Conservation (phyloP, 2,113 vertebrate genomes). For the Syngnathus typhle region DNA sequence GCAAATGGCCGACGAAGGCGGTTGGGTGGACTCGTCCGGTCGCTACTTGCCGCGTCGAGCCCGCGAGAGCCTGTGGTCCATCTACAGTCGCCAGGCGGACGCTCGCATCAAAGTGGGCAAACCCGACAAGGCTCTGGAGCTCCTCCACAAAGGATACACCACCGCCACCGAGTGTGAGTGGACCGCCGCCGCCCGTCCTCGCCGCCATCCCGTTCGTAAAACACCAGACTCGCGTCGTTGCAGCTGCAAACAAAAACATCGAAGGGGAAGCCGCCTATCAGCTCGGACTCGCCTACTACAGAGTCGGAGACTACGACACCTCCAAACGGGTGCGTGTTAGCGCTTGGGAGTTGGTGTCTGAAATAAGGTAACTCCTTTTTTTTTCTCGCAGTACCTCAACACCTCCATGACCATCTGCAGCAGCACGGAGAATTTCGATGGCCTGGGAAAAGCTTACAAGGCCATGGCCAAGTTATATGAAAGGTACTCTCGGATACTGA, state of each 20-base stretch:
- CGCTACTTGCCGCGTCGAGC: slow-evolving; percentile 20
- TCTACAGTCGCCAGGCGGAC: slow-evolving; percentile 30
- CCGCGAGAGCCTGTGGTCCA: neutral
- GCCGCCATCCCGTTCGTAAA: neutral
- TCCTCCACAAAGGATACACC: slow-evolving; percentile 25
- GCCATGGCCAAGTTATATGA: slow-evolving; percentile 51
- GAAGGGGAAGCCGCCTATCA: slow-evolving; percentile 25
- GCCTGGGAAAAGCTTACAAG: slow-evolving; percentile 46
- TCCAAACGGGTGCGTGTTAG: slow-evolving; percentile 37
- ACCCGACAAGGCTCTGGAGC: neutral
- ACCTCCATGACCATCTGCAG: slow-evolving; percentile 39
- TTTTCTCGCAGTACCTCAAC: slow-evolving; percentile 52
- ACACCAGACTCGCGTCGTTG: neutral
- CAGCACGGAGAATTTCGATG: slow-evolving; percentile 30
- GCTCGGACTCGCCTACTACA: slow-evolving; percentile 44
- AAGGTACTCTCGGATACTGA: slow-evolving; percentile 35
- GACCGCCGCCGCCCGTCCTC: neutral
- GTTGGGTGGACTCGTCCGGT: slow-evolving; percentile 25
- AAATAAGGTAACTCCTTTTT: neutral
- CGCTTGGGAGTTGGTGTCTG: neutral
- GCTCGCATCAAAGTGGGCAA: accelerated
- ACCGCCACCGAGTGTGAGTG: slow-evolving; percentile 21
- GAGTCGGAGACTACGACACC: slow-evolving; percentile 13
- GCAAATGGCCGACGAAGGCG: neutral
- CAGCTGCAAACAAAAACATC: slow-evolving; percentile 37